Evolutionary conservation across 2,113 vertebrate genomes (phyloP).

Genomic region (Syngnathus floridae): DNA sequence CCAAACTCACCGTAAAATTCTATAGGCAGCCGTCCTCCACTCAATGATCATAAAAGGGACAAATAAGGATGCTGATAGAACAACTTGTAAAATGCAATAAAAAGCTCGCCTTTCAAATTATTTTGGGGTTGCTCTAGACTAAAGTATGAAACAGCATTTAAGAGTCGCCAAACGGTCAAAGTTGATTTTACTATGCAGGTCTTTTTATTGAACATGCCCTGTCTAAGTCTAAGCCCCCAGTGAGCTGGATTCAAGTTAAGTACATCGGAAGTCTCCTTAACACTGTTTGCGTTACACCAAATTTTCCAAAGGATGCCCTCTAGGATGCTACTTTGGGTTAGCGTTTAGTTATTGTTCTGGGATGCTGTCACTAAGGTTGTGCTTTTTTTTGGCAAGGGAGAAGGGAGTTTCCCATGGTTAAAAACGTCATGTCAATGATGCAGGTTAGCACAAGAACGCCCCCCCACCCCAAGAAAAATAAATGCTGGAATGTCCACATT

Average conservation of each 20-base stretch:
- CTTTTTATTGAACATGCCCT: constrained; percentile 59
- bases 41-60: not conserved
- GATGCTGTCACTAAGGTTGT: constrained; percentile 1
- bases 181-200: constrained; percentile 52
- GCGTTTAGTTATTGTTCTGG: constrained; percentile 4
- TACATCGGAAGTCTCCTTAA: constrained; percentile 37
- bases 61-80: not conserved
- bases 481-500: constrained; percentile 5
- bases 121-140: constrained; percentile 11
- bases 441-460: not conserved
- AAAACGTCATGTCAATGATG: not conserved
- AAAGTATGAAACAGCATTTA: constrained; percentile 30
- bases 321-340: not conserved
- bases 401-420: not conserved
- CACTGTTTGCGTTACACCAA: constrained; percentile 32
- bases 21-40: not conserved
- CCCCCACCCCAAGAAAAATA: not conserved
- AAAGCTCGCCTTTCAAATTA: not conserved
- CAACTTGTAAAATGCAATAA: not conserved
- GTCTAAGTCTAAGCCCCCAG: constrained; percentile 31
- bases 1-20: constrained; percentile 1
- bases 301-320: not conserved
- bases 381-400: not conserved
- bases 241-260: constrained; percentile 9
- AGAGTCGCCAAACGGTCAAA: constrained; percentile 44